These are phyloP conservation scores for Chrysochloris asiatica DNA, from an alignment of 2,113 vertebrate genomes.

Conservation along the genomic window DNA sequence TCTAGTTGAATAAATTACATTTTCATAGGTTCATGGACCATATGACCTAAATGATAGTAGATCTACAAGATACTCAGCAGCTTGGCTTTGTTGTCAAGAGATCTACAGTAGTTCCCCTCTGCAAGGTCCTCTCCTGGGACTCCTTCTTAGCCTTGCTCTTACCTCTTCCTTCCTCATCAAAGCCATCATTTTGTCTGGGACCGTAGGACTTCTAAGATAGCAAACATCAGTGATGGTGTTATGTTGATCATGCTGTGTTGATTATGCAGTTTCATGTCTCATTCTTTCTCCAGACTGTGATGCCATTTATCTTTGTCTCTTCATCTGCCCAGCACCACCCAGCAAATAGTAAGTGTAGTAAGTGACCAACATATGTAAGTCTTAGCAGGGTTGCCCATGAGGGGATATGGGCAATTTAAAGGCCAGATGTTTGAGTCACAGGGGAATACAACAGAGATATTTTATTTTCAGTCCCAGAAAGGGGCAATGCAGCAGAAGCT, in stretches of 20 bases:
- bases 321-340: neutral
- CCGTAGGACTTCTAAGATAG: neutral
- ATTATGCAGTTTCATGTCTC: neutral
- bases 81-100: constrained; percentile 19
- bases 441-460: neutral
- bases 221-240: neutral
- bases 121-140: neutral
- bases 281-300: neutral
- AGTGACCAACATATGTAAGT: neutral
- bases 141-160: neutral
- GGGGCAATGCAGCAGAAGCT: neutral
- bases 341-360: neutral
- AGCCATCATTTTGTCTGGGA: constrained; percentile 8
- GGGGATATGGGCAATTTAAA: neutral
- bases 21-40: neutral
- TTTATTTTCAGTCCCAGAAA: constrained; percentile 37
- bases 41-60: neutral
- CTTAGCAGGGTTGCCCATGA: neutral
- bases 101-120: neutral
- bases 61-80: neutral
- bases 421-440: neutral
- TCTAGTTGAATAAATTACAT: neutral
- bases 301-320: neutral
- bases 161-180: constrained; percentile 14
- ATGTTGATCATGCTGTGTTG: neutral